Evolutionary conservation across 2,888 invertebrate species (phyloP), one percentile per base, ranked within the genome.

Genomic region (Ommatoiulus sabulosus): DNA sequence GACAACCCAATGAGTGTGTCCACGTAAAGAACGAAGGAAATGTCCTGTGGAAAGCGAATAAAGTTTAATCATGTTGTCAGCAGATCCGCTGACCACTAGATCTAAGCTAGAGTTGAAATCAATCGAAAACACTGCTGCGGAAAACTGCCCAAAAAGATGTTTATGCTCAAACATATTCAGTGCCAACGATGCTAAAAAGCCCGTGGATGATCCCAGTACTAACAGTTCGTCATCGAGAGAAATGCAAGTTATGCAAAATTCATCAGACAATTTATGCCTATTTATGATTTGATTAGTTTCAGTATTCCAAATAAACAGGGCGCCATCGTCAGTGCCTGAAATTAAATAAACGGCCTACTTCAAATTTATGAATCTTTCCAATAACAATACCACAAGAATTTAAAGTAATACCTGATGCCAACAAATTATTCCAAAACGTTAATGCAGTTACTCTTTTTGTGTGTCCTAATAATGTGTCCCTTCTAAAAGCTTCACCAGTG

Each of bases 231-330:
- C 20, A 52, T 87, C 24, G 35, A 57, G 24, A 0, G 48, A 52
- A 17, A 87, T 48, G 52, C 87, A 87, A n/a, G 87, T 87, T 6
- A 57, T 20, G 57, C 52, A 87, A 57, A 87, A 87, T n/a, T 87
- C 52, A 8, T 43, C 48, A 12, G n/a, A 7, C 20, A 44, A 44
- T 48, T 3, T 48, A 20, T 46, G 44, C 12, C 7, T 20, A 10
- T 35, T n/a, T 24, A 52, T 20, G 6, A 48, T 17, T 57, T 57
- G 5, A 3, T 57, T 43, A 24, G 87, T 52, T 43, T 48, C 43
- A 2, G 52, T 57, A 48, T 87, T 24, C 87, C 87, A 87, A 7
- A 52, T 20, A 87, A 48, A 46, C 20, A 87, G 6, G 24, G 20
- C 35, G 35, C 57, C 87, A 87, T 87, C 24, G 0, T 35, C 46